Base-by-base conservation (phyloP, 92 coral and sea anemone genomes). In the Ricordea florida region DNA sequence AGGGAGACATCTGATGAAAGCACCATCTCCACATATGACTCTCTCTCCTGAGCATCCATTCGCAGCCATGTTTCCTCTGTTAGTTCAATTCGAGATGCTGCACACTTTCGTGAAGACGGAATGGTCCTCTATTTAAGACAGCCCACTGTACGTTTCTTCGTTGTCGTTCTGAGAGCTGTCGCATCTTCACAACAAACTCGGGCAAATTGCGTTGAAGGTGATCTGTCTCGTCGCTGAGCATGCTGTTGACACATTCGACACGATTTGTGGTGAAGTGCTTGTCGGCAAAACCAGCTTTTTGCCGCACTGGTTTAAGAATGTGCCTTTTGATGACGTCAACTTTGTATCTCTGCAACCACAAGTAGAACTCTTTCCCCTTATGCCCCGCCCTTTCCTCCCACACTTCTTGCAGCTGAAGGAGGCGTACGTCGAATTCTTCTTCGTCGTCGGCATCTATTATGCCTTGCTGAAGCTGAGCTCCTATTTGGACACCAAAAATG, bases 401-500 rank as follows among this genome's bases (percentile, higher is more conserved):
- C 4, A 58, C 60, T 31, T 28, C 50, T 45, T 58, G 17, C 40
- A 72, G 72, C 38, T 37, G 40, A 26, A 22, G 73, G 2, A 75
- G 82, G 6, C 82, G 57, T 5, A 50, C 44, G 32, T 30, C 26
- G 60, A 80, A 71, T 44, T 80, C 86, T 2, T 71, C 72, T 17
- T 27, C 65, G 18, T 71, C 86, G 10, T 70, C 66, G 0, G 80
- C 49, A 50, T 80, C 73, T 15, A 47, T 66, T 2, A 80, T 47
- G 27, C 80, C 86, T 61, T 80, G 41, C 36, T 71, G 52, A 36
- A 80, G 38, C 21, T 57, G 30, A 2, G 80, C n/a, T 5, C 72
- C 80, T 6, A 58, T 42, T 27, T 80, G 86, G n/a, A 29, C 25
- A 1, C 68, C 86, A 60, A 80, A 80, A 20, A 71, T 80, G 27